These are phyloP conservation scores for Lates calcarifer DNA, from an alignment of 2,113 vertebrate genomes.

Conservation along the genomic window DNA sequence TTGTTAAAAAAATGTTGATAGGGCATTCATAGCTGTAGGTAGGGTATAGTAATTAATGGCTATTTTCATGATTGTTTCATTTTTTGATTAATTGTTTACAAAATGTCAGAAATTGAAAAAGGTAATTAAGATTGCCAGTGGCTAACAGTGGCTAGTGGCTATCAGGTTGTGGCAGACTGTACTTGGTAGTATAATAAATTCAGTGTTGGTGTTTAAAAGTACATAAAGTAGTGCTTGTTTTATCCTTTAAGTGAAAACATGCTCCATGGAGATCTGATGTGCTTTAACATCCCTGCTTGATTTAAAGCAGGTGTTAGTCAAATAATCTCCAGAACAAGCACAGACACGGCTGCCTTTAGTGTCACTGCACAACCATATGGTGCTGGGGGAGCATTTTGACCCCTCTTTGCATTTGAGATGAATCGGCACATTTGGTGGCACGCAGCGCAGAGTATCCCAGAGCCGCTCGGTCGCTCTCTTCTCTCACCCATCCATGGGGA, in stretches of 20 bases:
- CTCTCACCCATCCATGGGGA: slow-evolving; percentile 42
- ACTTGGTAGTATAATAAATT: background rate
- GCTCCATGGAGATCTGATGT: background rate
- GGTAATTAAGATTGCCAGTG: too few species aligned
- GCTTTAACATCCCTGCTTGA: background rate
- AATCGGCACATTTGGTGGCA: slow-evolving; percentile 48
- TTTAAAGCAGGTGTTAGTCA: slow-evolving; percentile 42
- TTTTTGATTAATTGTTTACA: too few species aligned
- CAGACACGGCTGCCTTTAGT: slow-evolving; percentile 28
- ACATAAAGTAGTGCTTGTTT: background rate
- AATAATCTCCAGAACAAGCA: slow-evolving; percentile 9
- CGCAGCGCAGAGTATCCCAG: background rate
- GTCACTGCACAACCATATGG: slow-evolving; percentile 51
- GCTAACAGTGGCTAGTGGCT: too few species aligned
- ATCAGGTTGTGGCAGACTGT: background rate
- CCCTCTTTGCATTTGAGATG: slow-evolving; percentile 62
- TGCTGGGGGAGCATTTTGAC: slow-evolving; percentile 23
- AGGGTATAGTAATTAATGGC: too few species aligned
- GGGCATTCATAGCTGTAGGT: too few species aligned
- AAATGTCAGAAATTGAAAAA: too few species aligned
- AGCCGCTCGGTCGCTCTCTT: background rate
- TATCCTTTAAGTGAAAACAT: background rate
- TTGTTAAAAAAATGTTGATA: too few species aligned
- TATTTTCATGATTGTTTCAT: too few species aligned
- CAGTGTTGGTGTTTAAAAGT: background rate